Percentiles rank a stretch among this genome's conserved stretches.
These are phyloP conservation scores for Spilogale gracilis DNA, from an alignment of 2,113 vertebrate species.

Conservation along the genomic window DNA sequence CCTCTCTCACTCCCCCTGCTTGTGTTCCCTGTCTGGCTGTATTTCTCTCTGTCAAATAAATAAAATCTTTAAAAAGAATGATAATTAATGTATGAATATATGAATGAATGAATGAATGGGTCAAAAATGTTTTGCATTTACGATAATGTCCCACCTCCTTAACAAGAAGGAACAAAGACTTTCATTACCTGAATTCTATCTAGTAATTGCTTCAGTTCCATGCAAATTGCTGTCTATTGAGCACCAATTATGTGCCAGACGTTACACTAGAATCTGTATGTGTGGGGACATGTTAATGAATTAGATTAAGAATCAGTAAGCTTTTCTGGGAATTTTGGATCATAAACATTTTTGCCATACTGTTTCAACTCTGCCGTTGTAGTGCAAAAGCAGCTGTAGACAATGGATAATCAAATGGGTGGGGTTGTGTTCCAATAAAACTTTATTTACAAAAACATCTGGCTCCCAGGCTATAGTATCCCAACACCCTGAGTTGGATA, in stretches of 20 bases:
- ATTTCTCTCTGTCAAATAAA: too few species aligned
- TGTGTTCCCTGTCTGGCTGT: too few species aligned
- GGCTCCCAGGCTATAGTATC: neutral
- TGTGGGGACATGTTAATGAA: neutral
- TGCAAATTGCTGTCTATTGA: neutral
- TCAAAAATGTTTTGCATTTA: neutral
- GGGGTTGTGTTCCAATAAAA: neutral
- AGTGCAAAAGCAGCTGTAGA: neutral
- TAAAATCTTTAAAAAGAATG: neutral
- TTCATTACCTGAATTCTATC: neutral
- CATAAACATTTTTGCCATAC: neutral
- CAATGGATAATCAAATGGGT: neutral
- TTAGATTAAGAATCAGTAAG: neutral
- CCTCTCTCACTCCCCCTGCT: too few species aligned
- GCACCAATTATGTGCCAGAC: neutral
- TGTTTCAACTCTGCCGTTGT: neutral
- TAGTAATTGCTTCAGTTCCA: neutral
- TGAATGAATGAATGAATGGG: neutral
- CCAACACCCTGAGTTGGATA: neutral
- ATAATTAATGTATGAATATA: neutral
- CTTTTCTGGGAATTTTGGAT: neutral
- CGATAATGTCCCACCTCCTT: neutral
- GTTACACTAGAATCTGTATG: neutral
- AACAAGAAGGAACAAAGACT: neutral
- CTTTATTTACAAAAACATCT: neutral